Base-by-base conservation (phyloP, 2,888 invertebrate genomes). In the Drosophila macrospina region DNA sequence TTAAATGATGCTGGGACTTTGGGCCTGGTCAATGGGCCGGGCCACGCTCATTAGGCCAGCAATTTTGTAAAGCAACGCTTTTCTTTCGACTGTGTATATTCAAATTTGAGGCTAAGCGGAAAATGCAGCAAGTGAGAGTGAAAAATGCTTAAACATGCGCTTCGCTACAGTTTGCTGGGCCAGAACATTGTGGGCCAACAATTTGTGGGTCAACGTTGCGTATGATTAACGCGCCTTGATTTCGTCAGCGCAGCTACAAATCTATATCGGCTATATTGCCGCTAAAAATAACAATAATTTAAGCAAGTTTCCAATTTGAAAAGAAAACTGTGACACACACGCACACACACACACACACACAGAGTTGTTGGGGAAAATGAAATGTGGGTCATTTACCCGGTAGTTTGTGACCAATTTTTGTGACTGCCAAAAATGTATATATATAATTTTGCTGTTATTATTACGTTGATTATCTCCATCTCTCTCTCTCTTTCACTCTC, bases 371-470 rank as follows among this genome's bases (percentile, higher is more conserved):
- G 39, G 42, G 11, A 39, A 39, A 55, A 45, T 56, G 36, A 66
- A 80, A 86, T 77, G 62, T 87, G 76, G 88, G 88, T 87, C 87
- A 88, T 80, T 87, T 82, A 88, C 82, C 80, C 80, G 75, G 60
- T 67, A 78, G 71, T 74, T 71, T 57, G 15, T 50, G 34, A 66
- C 16, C 24, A 61, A 59, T 72, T 59, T 52, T 50, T 37, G 47
- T 41, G 37, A 60, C 36, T 74, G 71, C 64, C 70, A 77, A 76
- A 70, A 70, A 48, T 45, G 44, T 37, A 32, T 61, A 16, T 20
- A 20, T 20, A 20, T 10, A 4, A 51, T 63, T 69, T 62, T 59
- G 60, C 57, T 57, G 71, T 72, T 75, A 69, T 80, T 76, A 70
- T 80, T 64, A 74, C 75, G 61, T 61, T 79, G 64, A 78, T 82